Evolutionary conservation across 1,140 invertebrate genomes (phyloP).

Genomic region (Drosophila ananassae): DNA sequence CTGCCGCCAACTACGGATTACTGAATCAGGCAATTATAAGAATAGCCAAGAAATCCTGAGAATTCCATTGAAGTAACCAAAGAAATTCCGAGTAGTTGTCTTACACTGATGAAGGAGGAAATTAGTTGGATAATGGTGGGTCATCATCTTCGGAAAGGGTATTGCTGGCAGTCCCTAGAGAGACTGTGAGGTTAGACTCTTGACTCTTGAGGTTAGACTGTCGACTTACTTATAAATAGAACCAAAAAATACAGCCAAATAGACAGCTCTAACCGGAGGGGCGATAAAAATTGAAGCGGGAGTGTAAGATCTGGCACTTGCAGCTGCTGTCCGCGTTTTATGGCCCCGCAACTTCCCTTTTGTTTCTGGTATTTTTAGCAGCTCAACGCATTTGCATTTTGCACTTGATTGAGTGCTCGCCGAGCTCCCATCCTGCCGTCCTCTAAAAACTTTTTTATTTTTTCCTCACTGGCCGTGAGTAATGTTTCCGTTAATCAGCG

Average conservation of each 20-base stretch:
- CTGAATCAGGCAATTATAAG: neutral
- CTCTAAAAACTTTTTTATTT: neutral
- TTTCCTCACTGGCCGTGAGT: conserved; percentile 45
- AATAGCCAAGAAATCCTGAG: conserved; percentile 1
- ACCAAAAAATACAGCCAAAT: neutral
- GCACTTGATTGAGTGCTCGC: conserved; percentile 69
- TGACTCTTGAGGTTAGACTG: too few species aligned
- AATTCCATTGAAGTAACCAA: conserved; percentile 1
- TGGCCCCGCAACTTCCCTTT: conserved; percentile 66
- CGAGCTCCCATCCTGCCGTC: neutral
- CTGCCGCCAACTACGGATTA: conserved; percentile 1
- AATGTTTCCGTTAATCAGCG: conserved; percentile 78
- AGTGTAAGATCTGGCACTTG: conserved; percentile 41
- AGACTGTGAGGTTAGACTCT: too few species aligned
- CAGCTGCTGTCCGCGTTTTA: conserved; percentile 59
- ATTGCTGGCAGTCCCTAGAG: neutral
- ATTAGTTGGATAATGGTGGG: neutral
- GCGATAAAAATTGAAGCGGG: conserved; percentile 4
- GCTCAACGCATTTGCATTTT: conserved; percentile 74
- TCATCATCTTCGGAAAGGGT: too few species aligned
- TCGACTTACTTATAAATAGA: too few species aligned
- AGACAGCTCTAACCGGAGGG: neutral
- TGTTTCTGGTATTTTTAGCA: conserved; percentile 73
- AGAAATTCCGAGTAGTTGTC: conserved; percentile 1
- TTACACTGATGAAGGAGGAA: neutral